Conservation (phyloP, 2,888 invertebrate species). For the Hetaerina titia region DNA sequence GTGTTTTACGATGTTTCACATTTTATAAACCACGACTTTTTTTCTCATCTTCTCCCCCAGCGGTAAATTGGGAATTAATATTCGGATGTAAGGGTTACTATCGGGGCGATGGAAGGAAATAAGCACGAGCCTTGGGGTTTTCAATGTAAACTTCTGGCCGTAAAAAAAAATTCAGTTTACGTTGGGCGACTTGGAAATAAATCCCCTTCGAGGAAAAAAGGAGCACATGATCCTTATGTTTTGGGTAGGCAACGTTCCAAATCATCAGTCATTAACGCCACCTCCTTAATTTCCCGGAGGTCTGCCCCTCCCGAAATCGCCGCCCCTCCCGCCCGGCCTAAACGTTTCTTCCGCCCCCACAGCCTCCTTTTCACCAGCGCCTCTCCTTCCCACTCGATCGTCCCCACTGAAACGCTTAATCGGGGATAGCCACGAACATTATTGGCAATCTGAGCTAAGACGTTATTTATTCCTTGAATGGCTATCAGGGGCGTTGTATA, state of each 20-base stretch:
- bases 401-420: background rate
- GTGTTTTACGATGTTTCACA: background rate
- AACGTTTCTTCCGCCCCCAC: background rate
- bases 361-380: background rate
- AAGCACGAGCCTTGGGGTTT: background rate
- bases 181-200: slow-evolving; percentile 4
- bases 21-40: background rate
- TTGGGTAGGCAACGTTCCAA: slow-evolving; percentile 57
- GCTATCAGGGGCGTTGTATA: too few species aligned
- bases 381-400: background rate
- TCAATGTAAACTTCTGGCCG: background rate
- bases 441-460: too few species aligned
- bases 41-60: background rate
- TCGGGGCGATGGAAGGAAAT: background rate
- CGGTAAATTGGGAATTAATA: background rate
- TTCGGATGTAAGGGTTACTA: background rate
- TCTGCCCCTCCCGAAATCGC: background rate
- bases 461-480: too few species aligned
- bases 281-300: slow-evolving; percentile 43
- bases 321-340: background rate
- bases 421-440: too few species aligned
- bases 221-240: slow-evolving; percentile 30
- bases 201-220: slow-evolving; percentile 27
- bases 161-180: background rate
- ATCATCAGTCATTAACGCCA: slow-evolving; percentile 61